A percentile compares a stretch with the other conserved stretches of the same genome.
phyloP scores from a whole-genome alignment of 2,888 invertebrate species.

The Pyrgus malvae region DNA sequence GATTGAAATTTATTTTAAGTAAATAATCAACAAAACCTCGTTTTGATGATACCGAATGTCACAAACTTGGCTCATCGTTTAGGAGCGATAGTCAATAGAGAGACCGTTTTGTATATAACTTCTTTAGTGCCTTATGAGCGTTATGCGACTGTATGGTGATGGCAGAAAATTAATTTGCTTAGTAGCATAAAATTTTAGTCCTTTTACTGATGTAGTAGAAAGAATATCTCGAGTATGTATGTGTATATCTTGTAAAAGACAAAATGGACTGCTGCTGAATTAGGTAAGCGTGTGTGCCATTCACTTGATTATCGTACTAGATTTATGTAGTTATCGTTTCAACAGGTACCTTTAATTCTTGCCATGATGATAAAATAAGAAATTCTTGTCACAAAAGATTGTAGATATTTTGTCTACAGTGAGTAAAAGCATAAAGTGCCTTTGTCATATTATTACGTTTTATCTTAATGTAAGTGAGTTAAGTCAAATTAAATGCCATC shows the following conservation, averaged over 20 bases:
- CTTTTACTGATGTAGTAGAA: slow-evolving; percentile 32
- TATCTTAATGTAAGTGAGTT: slow-evolving; percentile 74
- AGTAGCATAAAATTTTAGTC: slow-evolving; percentile 45
- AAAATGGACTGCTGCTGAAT: slow-evolving; percentile 59
- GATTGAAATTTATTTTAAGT: slow-evolving; percentile 80
- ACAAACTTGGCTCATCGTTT: slow-evolving; percentile 60
- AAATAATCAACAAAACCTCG: slow-evolving; percentile 63
- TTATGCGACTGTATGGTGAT: slow-evolving; percentile 56
- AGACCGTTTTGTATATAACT: slow-evolving; percentile 68
- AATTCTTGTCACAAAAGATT: slow-evolving; percentile 76
- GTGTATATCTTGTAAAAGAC: slow-evolving; percentile 26
- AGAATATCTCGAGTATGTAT: slow-evolving; percentile 8
- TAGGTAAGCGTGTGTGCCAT: slow-evolving; percentile 77
- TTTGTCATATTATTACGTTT: slow-evolving; percentile 70
- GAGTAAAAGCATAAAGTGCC: slow-evolving; percentile 71
- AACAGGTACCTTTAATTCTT: slow-evolving; percentile 82
- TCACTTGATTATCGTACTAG: slow-evolving; percentile 76
- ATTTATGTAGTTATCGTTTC: slow-evolving; percentile 71
- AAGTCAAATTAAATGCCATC: slow-evolving; percentile 82
- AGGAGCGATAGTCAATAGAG: slow-evolving; percentile 44
- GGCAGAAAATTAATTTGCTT: slow-evolving; percentile 55
- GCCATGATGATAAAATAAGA: slow-evolving; percentile 80
- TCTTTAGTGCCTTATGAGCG: slow-evolving; percentile 66
- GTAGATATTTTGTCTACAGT: slow-evolving; percentile 61
- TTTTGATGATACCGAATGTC: slow-evolving; percentile 60